Percentiles rank a stretch among this genome's conserved stretches.
These are phyloP conservation scores for Parnassius smintheus DNA, from an alignment of 2,888 invertebrate species.

Conservation along the genomic window DNA sequence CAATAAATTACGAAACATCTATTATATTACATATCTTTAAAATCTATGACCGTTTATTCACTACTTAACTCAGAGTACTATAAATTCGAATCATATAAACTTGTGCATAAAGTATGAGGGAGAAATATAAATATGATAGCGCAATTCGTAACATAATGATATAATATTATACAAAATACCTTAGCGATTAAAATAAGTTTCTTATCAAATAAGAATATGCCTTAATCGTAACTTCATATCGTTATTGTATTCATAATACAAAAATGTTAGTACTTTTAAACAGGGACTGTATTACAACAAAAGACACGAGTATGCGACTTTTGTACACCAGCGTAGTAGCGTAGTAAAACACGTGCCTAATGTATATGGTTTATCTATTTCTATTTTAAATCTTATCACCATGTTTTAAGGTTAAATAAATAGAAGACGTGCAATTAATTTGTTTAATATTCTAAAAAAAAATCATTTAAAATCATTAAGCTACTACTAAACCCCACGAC, in stretches of 20 bases:
- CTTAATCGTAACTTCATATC: slow-evolving; percentile 77
- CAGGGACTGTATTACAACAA: slow-evolving; percentile 15
- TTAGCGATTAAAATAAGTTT: slow-evolving; percentile 46
- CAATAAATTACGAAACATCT: too few relatives aligned
- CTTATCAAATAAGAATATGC: slow-evolving; percentile 80
- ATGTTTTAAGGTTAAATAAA: too few relatives aligned
- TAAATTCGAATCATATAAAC: slow-evolving; percentile 33
- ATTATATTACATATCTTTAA: not conserved
- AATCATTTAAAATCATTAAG: too few relatives aligned
- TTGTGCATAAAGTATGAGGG: slow-evolving; percentile 36
- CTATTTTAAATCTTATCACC: too few relatives aligned
- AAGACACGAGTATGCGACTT: not conserved
- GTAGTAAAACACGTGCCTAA: not conserved
- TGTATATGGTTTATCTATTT: too few relatives aligned
- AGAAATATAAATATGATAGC: slow-evolving; percentile 28
- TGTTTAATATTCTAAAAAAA: too few relatives aligned
- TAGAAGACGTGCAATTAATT: too few relatives aligned
- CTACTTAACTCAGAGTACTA: slow-evolving; percentile 34
- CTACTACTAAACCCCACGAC: too few relatives aligned
- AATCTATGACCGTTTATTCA: slow-evolving; percentile 9
- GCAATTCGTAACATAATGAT: slow-evolving; percentile 26
- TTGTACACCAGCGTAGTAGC: too few relatives aligned
- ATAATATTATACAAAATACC: slow-evolving; percentile 23
- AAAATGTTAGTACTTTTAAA: slow-evolving; percentile 33
- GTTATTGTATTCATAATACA: slow-evolving; percentile 76